phyloP scores from a whole-genome alignment of 2,113 vertebrate genomes.

The Myrmecobius fasciatus region DNA sequence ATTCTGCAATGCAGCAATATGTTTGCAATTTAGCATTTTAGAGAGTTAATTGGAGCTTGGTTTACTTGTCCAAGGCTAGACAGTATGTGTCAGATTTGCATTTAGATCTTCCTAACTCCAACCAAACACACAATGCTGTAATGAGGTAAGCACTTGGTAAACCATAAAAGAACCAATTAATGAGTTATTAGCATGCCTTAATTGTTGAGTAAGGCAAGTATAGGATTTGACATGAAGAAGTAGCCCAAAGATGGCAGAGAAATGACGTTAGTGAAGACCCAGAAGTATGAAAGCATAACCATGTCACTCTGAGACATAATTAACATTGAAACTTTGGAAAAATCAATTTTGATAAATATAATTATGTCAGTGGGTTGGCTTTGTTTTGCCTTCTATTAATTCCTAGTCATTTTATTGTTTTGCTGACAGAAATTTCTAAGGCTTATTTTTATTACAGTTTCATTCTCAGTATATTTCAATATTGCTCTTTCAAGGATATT shows the following conservation, averaged over 20 bases:
- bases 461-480: background rate
- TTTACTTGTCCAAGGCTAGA: background rate
- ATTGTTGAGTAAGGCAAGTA: background rate
- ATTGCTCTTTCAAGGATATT: background rate
- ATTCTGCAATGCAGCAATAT: background rate
- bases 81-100: background rate
- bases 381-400: conserved; percentile 16
- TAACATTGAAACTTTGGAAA: background rate
- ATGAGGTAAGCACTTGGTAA: background rate
- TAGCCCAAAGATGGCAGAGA: background rate
- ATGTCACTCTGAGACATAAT: background rate
- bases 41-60: background rate
- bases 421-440: background rate
- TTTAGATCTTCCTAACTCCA: background rate
- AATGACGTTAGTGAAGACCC: background rate
- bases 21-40: background rate
- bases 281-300: background rate
- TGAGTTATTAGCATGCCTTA: background rate
- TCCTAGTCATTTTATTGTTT: background rate
- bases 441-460: background rate
- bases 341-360: background rate
- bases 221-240: background rate
- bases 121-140: background rate
- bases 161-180: background rate
- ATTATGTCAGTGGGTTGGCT: background rate